phyloP scores from a whole-genome alignment of 2,113 vertebrate genomes.

The Cepphus grylle region DNA sequence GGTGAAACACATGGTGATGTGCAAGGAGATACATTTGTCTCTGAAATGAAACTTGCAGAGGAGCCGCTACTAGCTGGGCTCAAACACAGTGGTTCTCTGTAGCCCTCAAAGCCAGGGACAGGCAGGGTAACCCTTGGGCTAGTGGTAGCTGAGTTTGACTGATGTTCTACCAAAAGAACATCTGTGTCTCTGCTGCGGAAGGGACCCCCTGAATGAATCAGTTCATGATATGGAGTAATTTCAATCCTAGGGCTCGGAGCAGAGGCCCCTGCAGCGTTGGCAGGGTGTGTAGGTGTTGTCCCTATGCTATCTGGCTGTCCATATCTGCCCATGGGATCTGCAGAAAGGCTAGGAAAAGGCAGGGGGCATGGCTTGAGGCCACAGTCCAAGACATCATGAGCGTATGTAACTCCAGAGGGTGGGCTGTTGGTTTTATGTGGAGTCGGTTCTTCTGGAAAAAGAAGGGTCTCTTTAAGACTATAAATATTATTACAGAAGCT shows the following conservation, averaged over 20 bases:
- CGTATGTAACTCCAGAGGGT: conserved; percentile 83
- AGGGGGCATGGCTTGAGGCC: conserved; percentile 86
- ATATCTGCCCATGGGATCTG: conserved; percentile 82
- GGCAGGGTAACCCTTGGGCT: conserved; percentile 91
- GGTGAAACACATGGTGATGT: conserved; percentile 97
- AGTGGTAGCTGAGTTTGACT: conserved; percentile 74
- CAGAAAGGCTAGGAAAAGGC: conserved; percentile 72
- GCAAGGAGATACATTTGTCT: conserved; percentile 92
- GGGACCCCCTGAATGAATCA: conserved; percentile 84
- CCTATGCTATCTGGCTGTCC: conserved; percentile 85
- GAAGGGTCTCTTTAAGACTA: conserved; percentile 84
- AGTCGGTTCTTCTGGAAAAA: conserved; percentile 92
- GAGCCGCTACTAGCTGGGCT: conserved; percentile 98
- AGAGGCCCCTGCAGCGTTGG: conserved; percentile 77
- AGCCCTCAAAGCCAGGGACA: conserved; percentile 91
- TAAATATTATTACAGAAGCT: conserved; percentile 65
- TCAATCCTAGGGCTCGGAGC: conserved; percentile 94
- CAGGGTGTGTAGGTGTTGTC: conserved; percentile 80
- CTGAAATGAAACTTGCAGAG: conserved; percentile 98
- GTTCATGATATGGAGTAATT: conserved; percentile 96
- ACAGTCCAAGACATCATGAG: conserved; percentile 85
- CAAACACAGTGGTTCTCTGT: conserved; percentile 95
- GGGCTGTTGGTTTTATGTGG: conserved; percentile 87
- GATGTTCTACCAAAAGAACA: conserved; percentile 81
- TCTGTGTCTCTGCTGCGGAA: conserved; percentile 81